These are phyloP conservation scores for Branchinecta lynchi DNA, from an alignment of 1,140 invertebrate genomes.

Conservation along the genomic window DNA sequence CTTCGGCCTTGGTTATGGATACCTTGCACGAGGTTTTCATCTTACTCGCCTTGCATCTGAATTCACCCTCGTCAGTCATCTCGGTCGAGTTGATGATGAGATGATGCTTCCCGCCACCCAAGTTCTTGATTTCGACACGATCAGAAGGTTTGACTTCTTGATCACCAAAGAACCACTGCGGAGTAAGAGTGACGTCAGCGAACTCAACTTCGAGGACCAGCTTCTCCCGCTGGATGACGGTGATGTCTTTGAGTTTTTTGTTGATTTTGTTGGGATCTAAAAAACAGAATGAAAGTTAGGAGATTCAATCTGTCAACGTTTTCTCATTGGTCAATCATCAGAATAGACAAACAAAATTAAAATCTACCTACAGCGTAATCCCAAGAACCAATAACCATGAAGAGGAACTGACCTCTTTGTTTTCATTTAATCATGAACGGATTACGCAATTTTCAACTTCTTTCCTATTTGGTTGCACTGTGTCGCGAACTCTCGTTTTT, in stretches of 20 bases:
- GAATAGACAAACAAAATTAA: too few relatives aligned
- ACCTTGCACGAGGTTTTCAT: conserved; percentile 61
- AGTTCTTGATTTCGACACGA: conserved; percentile 69
- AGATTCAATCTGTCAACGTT: too few relatives aligned
- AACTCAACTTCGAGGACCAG: conserved; percentile 78
- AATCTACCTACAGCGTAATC: too few relatives aligned
- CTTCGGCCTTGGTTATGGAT: conserved; percentile 66
- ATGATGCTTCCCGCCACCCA: conserved; percentile 80
- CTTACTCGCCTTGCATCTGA: conserved; percentile 64
- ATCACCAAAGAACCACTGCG: conserved; percentile 88
- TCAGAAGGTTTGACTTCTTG: conserved; percentile 45
- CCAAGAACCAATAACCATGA: too few relatives aligned
- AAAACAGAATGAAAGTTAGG: conserved; percentile 23
- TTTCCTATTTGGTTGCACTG: too few relatives aligned
- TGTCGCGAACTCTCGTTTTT: too few relatives aligned
- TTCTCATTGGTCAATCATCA: too few relatives aligned
- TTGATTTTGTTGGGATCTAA: conserved; percentile 85
- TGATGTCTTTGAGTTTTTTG: conserved; percentile 87
- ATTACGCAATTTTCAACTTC: too few relatives aligned
- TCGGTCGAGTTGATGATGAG: conserved; percentile 67
- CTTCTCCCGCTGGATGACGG: conserved; percentile 73
- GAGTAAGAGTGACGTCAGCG: conserved; percentile 81
- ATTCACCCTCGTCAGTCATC: conserved; percentile 66
- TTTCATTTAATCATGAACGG: too few relatives aligned
- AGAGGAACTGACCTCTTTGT: too few relatives aligned